phyloP scores from a whole-genome alignment of 2,113 vertebrate species.

The Saguinus midas region DNA sequence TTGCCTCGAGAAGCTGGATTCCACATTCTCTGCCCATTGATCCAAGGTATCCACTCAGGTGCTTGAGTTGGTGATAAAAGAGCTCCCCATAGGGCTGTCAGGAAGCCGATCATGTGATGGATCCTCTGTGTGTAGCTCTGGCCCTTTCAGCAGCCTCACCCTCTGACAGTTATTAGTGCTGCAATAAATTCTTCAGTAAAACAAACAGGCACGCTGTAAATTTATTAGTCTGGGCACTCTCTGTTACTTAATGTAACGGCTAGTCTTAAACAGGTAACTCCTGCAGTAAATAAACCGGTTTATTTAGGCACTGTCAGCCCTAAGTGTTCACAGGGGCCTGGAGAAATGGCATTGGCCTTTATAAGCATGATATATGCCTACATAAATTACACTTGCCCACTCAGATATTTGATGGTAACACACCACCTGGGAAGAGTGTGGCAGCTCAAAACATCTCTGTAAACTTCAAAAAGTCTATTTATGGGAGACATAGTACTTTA shows the following conservation, averaged over 20 bases:
- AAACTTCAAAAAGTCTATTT: neutral
- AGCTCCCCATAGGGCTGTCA: conserved; percentile 89
- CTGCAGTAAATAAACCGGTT: conserved; percentile 83
- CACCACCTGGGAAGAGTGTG: neutral
- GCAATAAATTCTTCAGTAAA: conserved; percentile 94
- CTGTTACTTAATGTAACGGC: conserved; percentile 94
- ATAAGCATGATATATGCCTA: neutral
- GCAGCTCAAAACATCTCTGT: neutral
- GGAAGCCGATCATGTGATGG: conserved; percentile 91
- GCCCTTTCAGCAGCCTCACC: conserved; percentile 89
- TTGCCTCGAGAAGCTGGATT: conserved; percentile 87
- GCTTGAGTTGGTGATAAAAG: conserved; percentile 92
- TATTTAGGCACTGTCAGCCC: conserved; percentile 81
- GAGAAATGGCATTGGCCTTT: conserved; percentile 40
- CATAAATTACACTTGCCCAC: neutral
- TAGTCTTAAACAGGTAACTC: conserved; percentile 88
- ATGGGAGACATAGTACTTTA: neutral
- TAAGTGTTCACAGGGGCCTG: conserved; percentile 59
- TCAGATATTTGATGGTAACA: neutral
- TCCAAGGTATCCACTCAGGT: conserved; percentile 83
- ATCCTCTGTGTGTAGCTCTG: conserved; percentile 88
- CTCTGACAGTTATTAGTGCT: conserved; percentile 94
- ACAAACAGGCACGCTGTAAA: conserved; percentile 87
- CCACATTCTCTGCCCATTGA: conserved; percentile 87
- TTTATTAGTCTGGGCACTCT: conserved; percentile 89